Conservation (phyloP, 2,888 invertebrate genomes). For the Phytoseiulus persimilis region DNA sequence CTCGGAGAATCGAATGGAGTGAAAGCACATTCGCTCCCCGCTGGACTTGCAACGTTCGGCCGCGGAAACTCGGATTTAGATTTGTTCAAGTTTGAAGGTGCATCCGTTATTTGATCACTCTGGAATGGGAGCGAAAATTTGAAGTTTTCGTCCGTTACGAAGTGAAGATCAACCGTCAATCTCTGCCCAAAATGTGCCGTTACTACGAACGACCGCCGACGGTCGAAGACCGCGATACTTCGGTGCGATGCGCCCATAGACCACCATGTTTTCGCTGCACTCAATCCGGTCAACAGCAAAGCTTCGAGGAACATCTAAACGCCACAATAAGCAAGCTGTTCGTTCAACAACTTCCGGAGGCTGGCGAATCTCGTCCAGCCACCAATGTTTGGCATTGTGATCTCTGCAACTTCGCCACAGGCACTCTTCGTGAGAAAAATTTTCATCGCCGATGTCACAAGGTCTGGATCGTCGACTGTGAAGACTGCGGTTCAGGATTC, state of each 20-base stretch:
- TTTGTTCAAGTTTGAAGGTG: not conserved
- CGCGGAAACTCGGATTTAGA: not conserved
- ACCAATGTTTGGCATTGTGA: not conserved
- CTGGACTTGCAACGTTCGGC: not conserved
- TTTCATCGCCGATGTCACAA: not conserved
- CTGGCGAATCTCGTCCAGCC: not conserved
- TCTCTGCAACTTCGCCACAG: not conserved
- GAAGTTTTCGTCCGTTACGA: not conserved
- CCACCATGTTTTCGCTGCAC: not conserved
- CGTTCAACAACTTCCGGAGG: not conserved
- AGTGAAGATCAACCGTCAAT: not conserved
- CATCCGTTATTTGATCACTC: not conserved
- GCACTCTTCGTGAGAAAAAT: not conserved
- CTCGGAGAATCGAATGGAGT: not conserved
- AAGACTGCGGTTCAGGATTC: not conserved
- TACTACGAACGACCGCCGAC: not conserved
- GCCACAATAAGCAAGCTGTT: not conserved
- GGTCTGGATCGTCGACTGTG: not conserved
- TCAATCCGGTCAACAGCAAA: not conserved
- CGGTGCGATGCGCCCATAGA: not conserved
- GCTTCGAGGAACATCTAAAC: not conserved
- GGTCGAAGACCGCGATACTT: not conserved
- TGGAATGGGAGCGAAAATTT: not conserved
- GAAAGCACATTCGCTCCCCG: not conserved
- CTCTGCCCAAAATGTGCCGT: not conserved